Percentiles rank a stretch among this genome's conserved stretches.
Evolutionary conservation across 2,797 vertebrate genomes (phyloP).

Genomic region (Enteromius thamalakanensis): DNA sequence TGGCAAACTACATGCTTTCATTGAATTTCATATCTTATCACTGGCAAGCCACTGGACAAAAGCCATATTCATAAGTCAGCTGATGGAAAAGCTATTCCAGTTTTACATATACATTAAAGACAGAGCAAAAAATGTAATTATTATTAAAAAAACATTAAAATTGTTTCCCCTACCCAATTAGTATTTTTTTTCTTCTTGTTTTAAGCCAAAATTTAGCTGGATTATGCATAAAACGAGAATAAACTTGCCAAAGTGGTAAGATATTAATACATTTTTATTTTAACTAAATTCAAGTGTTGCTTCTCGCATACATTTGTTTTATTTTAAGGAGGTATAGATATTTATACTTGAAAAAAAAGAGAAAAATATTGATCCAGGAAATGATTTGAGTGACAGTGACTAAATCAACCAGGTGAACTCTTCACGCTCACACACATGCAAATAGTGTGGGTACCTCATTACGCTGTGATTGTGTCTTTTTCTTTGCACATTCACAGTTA

Average conservation of each 20-base stretch:
- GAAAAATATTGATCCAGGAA: conserved; percentile 26
- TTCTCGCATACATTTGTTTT: not conserved
- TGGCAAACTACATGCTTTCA: conserved; percentile 42
- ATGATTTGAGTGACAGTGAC: conserved; percentile 24
- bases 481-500: conserved; percentile 42
- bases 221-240: not conserved
- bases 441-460: conserved; percentile 20
- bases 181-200: not conserved
- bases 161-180: not conserved
- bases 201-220: not conserved
- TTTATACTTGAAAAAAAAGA: conserved; percentile 12
- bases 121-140: not conserved
- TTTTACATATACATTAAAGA: conserved; percentile 15
- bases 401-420: conserved; percentile 25
- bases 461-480: conserved; percentile 35
- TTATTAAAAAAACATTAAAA: too few relatives aligned
- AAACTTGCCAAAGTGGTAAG: too few relatives aligned
- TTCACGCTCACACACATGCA: conserved; percentile 48
- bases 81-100: conserved; percentile 36
- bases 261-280: not conserved
- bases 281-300: not conserved
- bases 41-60: conserved; percentile 38
- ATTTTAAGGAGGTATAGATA: not conserved
- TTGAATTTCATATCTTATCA: conserved; percentile 29
- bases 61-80: conserved; percentile 26